A percentile compares a stretch with the other conserved stretches of the same genome.
Evolutionary conservation across 2,797 vertebrate genomes (phyloP).

Genomic region (Falco cherrug): DNA sequence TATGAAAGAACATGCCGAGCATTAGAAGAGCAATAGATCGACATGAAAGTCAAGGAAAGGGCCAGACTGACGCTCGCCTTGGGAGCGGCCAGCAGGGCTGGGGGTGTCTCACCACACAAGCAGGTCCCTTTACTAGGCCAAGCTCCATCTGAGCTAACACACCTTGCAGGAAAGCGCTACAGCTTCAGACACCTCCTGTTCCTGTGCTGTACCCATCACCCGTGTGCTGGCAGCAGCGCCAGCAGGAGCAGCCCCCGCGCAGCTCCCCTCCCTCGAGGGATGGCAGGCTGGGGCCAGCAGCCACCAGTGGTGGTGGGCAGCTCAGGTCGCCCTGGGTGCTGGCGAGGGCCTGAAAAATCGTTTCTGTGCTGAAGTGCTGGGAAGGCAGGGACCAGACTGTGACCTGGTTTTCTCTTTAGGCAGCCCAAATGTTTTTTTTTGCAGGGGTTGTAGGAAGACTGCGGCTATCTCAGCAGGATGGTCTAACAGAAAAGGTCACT

Average conservation of each 20-base stretch:
- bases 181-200: neutral
- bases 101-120: too few relatives aligned
- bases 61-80: fast-evolving
- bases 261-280: fast-evolving
- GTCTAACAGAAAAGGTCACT: neutral
- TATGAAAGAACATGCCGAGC: neutral
- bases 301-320: fast-evolving
- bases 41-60: neutral
- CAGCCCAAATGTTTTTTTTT: neutral
- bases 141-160: neutral
- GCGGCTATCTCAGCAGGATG: neutral
- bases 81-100: neutral
- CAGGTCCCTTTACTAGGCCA: neutral
- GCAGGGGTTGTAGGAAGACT: neutral
- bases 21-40: neutral
- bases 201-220: fast-evolving
- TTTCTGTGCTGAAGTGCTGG: neutral
- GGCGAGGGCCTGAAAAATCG: neutral
- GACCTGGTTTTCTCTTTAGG: neutral
- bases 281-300: fast-evolving
- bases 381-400: neutral
- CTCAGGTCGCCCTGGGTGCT: neutral
- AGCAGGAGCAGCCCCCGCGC: neutral
- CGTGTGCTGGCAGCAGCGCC: neutral
- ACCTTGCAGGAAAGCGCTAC: neutral